A percentile compares a stretch with the other conserved stretches of the same genome.
Evolutionary conservation across 2,113 vertebrate genomes (phyloP).

Genomic region (Syrmaticus mikado): DNA sequence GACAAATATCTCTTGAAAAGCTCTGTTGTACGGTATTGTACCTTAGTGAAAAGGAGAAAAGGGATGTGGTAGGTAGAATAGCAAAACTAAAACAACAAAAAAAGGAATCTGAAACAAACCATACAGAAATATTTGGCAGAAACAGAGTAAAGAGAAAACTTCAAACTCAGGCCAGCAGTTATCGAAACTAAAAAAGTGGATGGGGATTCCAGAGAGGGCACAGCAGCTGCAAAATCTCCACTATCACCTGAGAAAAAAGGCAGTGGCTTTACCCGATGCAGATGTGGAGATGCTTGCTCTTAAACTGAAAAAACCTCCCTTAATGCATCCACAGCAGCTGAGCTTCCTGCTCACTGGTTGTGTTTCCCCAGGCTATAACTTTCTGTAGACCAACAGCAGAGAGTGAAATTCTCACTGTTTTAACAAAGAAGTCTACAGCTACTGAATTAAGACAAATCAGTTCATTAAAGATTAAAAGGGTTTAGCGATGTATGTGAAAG

Average conservation of each 20-base stretch:
- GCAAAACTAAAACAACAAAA: background rate
- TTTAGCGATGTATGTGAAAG: slow-evolving; percentile 21
- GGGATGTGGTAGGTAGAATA: background rate
- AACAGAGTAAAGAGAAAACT: background rate
- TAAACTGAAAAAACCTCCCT: background rate
- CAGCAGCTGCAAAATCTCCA: slow-evolving; percentile 46
- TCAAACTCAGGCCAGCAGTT: background rate
- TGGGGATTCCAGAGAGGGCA: background rate
- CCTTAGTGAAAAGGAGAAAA: background rate
- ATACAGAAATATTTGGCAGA: background rate
- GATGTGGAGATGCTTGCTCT: background rate
- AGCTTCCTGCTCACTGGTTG: background rate
- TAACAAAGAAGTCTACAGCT: background rate
- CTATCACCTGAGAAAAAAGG: background rate
- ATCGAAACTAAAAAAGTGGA: background rate
- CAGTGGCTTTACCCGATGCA: background rate
- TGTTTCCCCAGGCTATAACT: background rate
- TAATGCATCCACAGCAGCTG: background rate
- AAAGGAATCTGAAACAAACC: background rate
- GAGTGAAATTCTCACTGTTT: background rate
- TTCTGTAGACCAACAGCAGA: background rate
- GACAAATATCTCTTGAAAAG: background rate
- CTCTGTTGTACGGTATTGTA: background rate
- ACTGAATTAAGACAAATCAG: slow-evolving; percentile 7
- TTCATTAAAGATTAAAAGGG: slow-evolving; percentile 36